Evolutionary conservation across 2,888 invertebrate genomes (phyloP).

Genomic region (Netelia fuscicornis): DNA sequence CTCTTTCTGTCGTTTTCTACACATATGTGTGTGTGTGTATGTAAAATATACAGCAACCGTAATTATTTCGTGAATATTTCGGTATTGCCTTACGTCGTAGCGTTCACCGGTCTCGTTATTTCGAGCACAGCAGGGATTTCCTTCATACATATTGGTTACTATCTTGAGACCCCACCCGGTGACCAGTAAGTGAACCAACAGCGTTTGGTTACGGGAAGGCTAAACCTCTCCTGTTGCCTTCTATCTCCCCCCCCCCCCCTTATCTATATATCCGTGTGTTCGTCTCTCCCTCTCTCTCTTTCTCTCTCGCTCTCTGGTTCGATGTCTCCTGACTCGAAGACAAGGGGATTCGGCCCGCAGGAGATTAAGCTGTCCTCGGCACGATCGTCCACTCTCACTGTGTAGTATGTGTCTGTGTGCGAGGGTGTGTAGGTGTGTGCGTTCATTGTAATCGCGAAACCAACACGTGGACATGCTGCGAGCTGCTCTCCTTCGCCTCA

Average conservation of each 20-base stretch:
- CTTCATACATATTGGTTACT: conserved; percentile 19
- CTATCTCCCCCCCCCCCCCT: background rate
- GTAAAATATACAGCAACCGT: background rate
- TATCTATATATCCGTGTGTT: no score
- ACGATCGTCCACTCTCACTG: conserved; percentile 28
- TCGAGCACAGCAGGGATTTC: conserved; percentile 33
- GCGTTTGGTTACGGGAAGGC: conserved; percentile 10
- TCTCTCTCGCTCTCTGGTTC: conserved; percentile 8
- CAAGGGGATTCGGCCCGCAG: conserved; percentile 7
- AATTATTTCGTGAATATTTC: background rate
- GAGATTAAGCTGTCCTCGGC: conserved; percentile 61
- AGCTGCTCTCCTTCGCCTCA: conserved; percentile 1
- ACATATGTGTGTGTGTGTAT: no score
- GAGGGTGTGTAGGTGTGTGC: background rate
- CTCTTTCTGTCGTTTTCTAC: no score
- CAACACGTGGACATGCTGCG: conserved; percentile 1
- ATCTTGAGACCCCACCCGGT: conserved; percentile 32
- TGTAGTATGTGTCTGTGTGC: background rate
- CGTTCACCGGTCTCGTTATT: conserved; percentile 6
- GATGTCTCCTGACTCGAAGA: conserved; percentile 15
- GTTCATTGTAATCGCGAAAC: conserved; percentile 5
- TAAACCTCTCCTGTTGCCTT: background rate
- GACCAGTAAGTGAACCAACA: conserved; percentile 17
- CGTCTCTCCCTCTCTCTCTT: background rate
- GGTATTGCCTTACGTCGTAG: background rate